Base-by-base conservation (phyloP, 2,888 invertebrate species). In the Coelinius sp. region DNA sequence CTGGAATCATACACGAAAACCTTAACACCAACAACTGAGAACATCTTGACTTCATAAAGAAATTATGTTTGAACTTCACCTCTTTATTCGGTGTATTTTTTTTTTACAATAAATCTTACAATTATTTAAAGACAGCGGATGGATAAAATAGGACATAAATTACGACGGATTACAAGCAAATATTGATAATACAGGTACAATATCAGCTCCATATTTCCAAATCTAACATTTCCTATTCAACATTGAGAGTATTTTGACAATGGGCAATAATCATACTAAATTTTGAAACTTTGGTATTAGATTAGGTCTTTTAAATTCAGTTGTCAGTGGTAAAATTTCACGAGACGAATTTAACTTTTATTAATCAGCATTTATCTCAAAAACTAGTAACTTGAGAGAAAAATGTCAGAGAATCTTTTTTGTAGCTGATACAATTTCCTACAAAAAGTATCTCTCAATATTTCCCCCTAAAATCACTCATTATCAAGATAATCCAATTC, bases 71-170 rank as follows among this genome's bases (percentile, higher is more conserved):
- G 10, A 49, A 66, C 25, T 27, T 63, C 22, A 66, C 14, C 24
- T 53, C 5, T 63, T 46, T 53, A 68, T 52, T 49, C 31, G 41
- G 17, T 38, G 24, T 59, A 49, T 73, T 46, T 63, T 56, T 69
- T 69, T 73, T 69, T 73, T 70, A 46, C 25, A 69, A 56, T 27
- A 44, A 62, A 69, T 46, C 67, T 70, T 63, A 53, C 63, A 71
- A 64, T 67, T 52, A 62, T 49, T 49, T n/a, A 66, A 49, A 59
- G 35, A 59, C 59, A 59, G 20, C 31, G 46, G 22, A 74, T 31
- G 69, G 44, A 64, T 24, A 41, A 22, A 63, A 22, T 41, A 24
- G 24, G 41, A 63, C 24, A 41, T 20, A 35, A 59, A 59, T 63
- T 24, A 63, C 41, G 41, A 41, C 63, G 14, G 35, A 59, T 59